These are phyloP conservation scores for Chrosomus eos DNA, from an alignment of 2,797 vertebrate genomes.

Conservation along the genomic window DNA sequence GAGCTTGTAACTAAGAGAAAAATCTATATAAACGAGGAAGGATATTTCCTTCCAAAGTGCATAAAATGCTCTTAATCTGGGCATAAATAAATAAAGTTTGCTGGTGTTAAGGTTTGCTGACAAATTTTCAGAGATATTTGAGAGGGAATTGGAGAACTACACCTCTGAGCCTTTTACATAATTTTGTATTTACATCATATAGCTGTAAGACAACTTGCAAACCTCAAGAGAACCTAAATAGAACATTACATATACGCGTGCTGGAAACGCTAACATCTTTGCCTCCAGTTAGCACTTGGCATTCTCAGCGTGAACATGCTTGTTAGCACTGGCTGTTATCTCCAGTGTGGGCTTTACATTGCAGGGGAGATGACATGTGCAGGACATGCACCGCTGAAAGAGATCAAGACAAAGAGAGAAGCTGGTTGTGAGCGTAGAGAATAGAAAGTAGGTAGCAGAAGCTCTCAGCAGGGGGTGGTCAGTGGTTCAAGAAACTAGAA, in stretches of 20 bases:
- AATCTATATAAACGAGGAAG: conserved; percentile 8
- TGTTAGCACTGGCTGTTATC: conserved; percentile 46
- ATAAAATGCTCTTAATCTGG: conserved; percentile 26
- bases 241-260: background rate
- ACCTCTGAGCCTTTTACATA: background rate
- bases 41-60: conserved; percentile 21
- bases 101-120: background rate
- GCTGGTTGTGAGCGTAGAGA: conserved; percentile 1
- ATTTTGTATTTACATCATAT: conserved; percentile 1
- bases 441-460: conserved; percentile 33
- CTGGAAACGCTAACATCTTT: conserved; percentile 13
- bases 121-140: conserved; percentile 1
- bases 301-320: conserved; percentile 43
- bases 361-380: conserved; percentile 54
- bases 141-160: background rate
- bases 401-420: conserved; percentile 42
- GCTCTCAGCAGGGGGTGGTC: conserved; percentile 26
- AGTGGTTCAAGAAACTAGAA: conserved; percentile 18
- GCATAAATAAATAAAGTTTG: conserved; percentile 22
- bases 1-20: background rate
- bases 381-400: conserved; percentile 45
- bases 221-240: background rate
- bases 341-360: conserved; percentile 45
- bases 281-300: conserved; percentile 39
- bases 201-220: background rate